Evolutionary conservation across 1,140 invertebrate species (phyloP).

Genomic region (Maconellicoccus hirsutus): DNA sequence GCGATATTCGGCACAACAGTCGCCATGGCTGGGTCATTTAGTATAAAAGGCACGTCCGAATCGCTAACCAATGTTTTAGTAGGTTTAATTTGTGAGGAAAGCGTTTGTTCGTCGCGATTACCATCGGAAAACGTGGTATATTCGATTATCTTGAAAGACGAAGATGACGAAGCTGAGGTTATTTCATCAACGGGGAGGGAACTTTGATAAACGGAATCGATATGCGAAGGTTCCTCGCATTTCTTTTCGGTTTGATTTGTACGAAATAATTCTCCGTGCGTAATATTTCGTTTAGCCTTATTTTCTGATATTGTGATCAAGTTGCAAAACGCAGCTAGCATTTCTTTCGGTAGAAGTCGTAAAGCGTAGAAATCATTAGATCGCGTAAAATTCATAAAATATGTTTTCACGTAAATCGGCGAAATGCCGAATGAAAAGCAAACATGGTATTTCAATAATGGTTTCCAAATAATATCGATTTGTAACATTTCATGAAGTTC

Average conservation of each 20-base stretch:
- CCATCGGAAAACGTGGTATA: background rate
- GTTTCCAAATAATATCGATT: background rate
- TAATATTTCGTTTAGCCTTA: constrained; percentile 50
- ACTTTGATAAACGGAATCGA: background rate
- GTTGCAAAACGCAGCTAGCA: constrained; percentile 64
- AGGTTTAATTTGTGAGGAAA: constrained; percentile 34
- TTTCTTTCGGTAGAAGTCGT: constrained; percentile 36
- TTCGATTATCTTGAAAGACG: background rate
- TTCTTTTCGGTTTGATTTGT: background rate
- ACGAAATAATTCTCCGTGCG: background rate
- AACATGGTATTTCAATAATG: background rate
- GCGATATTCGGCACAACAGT: background rate
- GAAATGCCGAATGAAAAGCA: background rate
- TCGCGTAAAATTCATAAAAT: background rate
- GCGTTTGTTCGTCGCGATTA: background rate
- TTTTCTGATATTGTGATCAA: constrained; percentile 50
- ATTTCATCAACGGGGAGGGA: background rate
- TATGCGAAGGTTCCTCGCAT: background rate
- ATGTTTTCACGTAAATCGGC: background rate
- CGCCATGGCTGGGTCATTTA: background rate
- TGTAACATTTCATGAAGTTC: background rate
- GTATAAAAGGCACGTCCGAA: background rate
- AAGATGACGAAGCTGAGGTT: background rate
- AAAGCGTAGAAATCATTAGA: background rate
- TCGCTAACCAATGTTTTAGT: constrained; percentile 35